Evolutionary conservation across 2,888 invertebrate species (phyloP), one percentile per base, ranked within the genome.

Genomic region (Hyposoter didymator): DNA sequence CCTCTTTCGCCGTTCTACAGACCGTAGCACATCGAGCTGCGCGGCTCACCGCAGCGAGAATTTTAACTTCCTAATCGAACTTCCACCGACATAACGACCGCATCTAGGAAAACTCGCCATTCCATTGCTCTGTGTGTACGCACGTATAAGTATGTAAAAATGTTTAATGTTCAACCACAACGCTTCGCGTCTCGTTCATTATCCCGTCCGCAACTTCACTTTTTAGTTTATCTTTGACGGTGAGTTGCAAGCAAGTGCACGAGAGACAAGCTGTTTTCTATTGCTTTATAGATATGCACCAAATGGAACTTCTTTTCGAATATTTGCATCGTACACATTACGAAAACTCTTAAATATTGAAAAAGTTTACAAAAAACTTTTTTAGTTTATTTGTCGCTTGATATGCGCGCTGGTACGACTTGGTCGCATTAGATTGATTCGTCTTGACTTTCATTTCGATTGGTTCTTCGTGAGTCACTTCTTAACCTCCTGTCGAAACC

Each of bases 61-160:
- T 86, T 84, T 83, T 84, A 84, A 86, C 84, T 86, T 86, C 83
- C 84, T 81, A 81, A 84, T 86, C 84, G 83, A 86, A 86, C 84
- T 84, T 83, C 70, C 74, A 83, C 76, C 64, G 62, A 35, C 79
- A 55, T 81, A 78, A 84, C 84, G 78, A 81, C 74, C 85, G 52
- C 85, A 75, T 82, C 78, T 75, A 76, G 59, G 72, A 85, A 82
- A 85, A 85, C 76, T 82, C 72, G 66, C 76, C 76, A 75, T 82
- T 82, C 22, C 28, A 70, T 64, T 43, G 22, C 8, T 28, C 10
- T 1, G 28, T 28, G 6, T 59, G 67, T 67, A 52, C 32, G 17
- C 52, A 67, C 43, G 22, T 76, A 67, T 52, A 17, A n/a, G 2
- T 49, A 49, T 12, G 55, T 55, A 76, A 35, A 35, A 45, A 66